Evolutionary conservation across 2,888 invertebrate genomes (phyloP), one percentile per base, ranked within the genome.

Genomic region (Pristionchus japonicus): DNA sequence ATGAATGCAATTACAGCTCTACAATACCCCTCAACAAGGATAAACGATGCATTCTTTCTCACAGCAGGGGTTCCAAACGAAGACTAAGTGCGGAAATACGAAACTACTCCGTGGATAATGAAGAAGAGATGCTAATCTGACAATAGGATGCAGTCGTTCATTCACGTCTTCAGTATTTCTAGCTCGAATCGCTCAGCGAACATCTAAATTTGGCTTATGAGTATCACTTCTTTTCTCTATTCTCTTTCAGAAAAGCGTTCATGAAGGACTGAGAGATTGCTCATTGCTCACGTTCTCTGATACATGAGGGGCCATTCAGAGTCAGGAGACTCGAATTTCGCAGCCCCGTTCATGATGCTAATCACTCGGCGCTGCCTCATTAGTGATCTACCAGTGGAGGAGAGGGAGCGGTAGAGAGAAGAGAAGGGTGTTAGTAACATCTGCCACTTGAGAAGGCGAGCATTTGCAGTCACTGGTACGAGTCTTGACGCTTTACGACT

Each of bases 381-480:
- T 70, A 70, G 70, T 23, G 70, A 70, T 40, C 37, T 20, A 70
- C 70, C 70, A 37, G 43, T 43, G 43, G 43, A 11, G 37, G 37
- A 11, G 43, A 11, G 37, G 37, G 70, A 70, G 70, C 70, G 70
- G 37, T n/a, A n/a, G 70, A 40, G 70, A 9, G 40, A 17, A 11
- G 37, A 11, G 37, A 20, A 17, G 37, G 70, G 70, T 34, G 70
- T 34, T 70, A 70, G 37, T 70, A 70, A 70, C 70, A 70, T 70
- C 70, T 70, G 70, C 70, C 37, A 70, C 70, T 70, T 70, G 70
- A 70, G 70, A 70, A 37, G 37, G 70, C 37, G 37, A 34, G 67
- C 70, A 17, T 23, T 34, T 70, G 11, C 70, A 37, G 3, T 3
- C 70, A 23, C 37, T 70, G 70, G 70, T 70, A 70, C 70, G 70